Evolutionary conservation across 2,888 invertebrate genomes (phyloP).

Genomic region (Dioctria rufipes): DNA sequence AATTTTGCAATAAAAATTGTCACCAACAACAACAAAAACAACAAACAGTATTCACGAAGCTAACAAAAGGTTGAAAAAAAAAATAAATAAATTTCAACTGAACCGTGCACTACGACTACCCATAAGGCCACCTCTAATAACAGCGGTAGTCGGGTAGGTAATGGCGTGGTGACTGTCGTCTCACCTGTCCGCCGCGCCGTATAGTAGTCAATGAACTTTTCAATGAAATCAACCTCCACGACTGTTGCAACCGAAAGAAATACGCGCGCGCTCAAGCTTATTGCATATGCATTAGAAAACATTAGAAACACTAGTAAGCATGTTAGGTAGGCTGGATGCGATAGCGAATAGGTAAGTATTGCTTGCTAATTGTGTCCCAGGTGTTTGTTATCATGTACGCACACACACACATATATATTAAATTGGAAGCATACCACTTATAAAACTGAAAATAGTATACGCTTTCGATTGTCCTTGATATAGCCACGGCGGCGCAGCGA

Average conservation of each 20-base stretch:
- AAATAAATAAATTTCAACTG: conserved; percentile 6
- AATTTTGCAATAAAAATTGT: conserved; percentile 51
- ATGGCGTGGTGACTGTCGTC: conserved; percentile 44
- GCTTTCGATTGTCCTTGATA: conserved; percentile 46
- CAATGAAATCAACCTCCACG: conserved; percentile 63
- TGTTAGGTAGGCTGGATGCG: no score
- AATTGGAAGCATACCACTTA: no score
- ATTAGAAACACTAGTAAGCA: conserved; percentile 32
- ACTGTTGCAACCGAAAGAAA: conserved; percentile 42
- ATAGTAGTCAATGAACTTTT: conserved; percentile 64
- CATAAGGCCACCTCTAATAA: conserved; percentile 43
- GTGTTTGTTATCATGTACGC: background rate
- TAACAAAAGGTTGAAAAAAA: conserved; percentile 33
- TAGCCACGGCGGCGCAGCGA: conserved; percentile 4
- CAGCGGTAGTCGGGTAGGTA: conserved; percentile 44
- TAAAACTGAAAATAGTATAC: background rate
- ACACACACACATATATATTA: no score
- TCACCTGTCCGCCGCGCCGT: conserved; percentile 54
- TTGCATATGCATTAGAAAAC: conserved; percentile 48
- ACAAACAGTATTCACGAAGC: conserved; percentile 12
- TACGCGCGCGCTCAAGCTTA: conserved; percentile 11
- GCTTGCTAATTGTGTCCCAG: background rate
- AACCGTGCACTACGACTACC: background rate
- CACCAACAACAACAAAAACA: conserved; percentile 34
- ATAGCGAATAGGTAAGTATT: no score